Base-by-base conservation (phyloP, 1,140 invertebrate species). In the Drosophila quadrilineata region DNA sequence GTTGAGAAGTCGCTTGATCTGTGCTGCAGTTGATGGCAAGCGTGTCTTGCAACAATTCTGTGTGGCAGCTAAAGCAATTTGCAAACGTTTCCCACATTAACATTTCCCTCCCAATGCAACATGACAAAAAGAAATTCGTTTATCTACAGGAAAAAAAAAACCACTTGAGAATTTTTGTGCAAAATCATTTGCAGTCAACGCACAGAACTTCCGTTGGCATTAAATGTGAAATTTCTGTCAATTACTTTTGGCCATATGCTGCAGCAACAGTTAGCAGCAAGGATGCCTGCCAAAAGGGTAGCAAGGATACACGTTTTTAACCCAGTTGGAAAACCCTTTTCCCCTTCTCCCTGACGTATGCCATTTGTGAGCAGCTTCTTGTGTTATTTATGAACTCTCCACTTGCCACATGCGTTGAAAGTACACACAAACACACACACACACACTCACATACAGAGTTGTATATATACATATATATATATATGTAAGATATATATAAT, bases 371-470 rank as follows among this genome's bases (percentile, higher is more conserved):
- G 31, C 38, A 66, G 60, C 56, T 56, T 63, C 66, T 60, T 82
- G 9, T 54, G 70, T 62, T 80, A 80, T 82, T 72, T 82, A 82
- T 82, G 56, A 75, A 71, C 71, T 64, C 43, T 52, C 49, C 56
- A 49, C 60, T 60, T 40, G 52, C 58, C 48, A 35, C 36, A 41
- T 26, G 10, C 52, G 33, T 28, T 45, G 10, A 56, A 31, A 46
- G 40, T 52, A 59, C 35, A 50, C 19, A 21, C 40, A n/a, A 10
- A 19, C 41, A 45, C 24, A 46, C 24, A 45, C 19, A 38, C 46
- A 50, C 14, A 43, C 19, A 41, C 43, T 54, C 40, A 17, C 17
- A 56, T 2, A 9, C 22, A 45, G 6, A 35, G n/a, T 24, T 10
- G 35, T 38, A 56, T 24, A 31, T 16, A 31, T 17, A 38, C 16